Conservation (phyloP, 2,888 invertebrate genomes). For the Gryllus longicercus region DNA sequence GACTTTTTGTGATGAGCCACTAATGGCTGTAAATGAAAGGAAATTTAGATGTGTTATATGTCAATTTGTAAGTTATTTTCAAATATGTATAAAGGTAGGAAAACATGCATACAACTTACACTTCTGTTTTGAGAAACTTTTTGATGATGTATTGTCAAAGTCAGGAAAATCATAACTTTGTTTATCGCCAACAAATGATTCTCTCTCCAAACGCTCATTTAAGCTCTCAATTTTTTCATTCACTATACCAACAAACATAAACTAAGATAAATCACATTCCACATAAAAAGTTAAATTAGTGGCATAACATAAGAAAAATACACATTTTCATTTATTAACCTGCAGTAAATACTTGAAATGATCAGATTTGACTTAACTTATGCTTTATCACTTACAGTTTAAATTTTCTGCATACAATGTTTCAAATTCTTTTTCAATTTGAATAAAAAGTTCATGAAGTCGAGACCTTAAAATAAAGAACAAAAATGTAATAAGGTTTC, state of each 20-base stretch:
- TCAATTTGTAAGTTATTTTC: background rate
- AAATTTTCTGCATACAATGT: slow-evolving; percentile 88
- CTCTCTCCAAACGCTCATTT: slow-evolving; percentile 74
- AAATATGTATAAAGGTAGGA: background rate
- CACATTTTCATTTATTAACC: slow-evolving; percentile 18
- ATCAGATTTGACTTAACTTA: too few relatives aligned
- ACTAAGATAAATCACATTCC: slow-evolving; percentile 27
- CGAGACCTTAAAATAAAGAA: slow-evolving; percentile 57
- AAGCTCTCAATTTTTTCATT: slow-evolving; percentile 82
- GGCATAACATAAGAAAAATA: slow-evolving; percentile 20
- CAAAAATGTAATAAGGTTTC: background rate
- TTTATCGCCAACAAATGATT: slow-evolving; percentile 51
- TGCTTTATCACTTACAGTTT: slow-evolving; percentile 64
- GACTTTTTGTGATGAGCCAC: slow-evolving; percentile 71
- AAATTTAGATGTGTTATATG: background rate
- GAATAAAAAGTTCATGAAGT: slow-evolving; percentile 84
- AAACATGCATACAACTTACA: slow-evolving; percentile 46
- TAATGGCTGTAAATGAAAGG: slow-evolving; percentile 24
- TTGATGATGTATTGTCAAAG: slow-evolving; percentile 39
- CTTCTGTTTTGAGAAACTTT: slow-evolving; percentile 47
- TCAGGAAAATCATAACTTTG: slow-evolving; percentile 40
- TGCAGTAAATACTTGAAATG: too few relatives aligned
- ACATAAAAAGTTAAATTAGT: slow-evolving; percentile 23
- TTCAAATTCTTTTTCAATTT: slow-evolving; percentile 98
- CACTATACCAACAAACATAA: slow-evolving; percentile 56